Evolutionary conservation across 2,888 invertebrate species (phyloP), one percentile per base, ranked within the genome.

Genomic region (Sepiola atlantica): DNA sequence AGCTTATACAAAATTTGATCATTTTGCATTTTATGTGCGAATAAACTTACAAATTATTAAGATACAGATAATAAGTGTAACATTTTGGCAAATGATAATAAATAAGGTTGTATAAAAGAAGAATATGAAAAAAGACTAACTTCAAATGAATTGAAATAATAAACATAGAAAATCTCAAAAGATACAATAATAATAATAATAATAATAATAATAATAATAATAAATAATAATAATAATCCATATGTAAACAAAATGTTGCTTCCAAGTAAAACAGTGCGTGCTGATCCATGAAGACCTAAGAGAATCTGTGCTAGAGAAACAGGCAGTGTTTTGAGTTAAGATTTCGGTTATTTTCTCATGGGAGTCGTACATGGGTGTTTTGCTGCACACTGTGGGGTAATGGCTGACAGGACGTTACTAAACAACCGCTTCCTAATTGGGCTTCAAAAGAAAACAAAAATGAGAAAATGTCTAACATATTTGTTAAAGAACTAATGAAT

Each of bases 371-470:
- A 14, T 77, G 10, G 32, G 77, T 77, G 32, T 32, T n/a, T 77
- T n/a, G 77, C 32, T n/a, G 77, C 32, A 77, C 77, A 77, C n/a
- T 77, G 77, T 77, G 32, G 77, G 32, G 32, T 32, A 77, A 77
- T 32, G 77, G n/a, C 32, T 77, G 77, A 77, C 77, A 77, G 77
- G 77, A 77, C n/a, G 77, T 77, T 77, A 77, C 77, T 77, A 77
- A 77, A 77, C n/a, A 77, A 32, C 77, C 16, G n/a, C 32, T 77
- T 77, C 77, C 77, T 77, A 77, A 77, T 77, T 77, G 77, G 77
- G 77, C 32, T n/a, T 77, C 77, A 77, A 32, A 32, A 77, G 77
- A 32, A 32, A 77, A 77, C 16, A 77, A n/a, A 77, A 77, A 32
- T 77, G n/a, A 77, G 77, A 77, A 77, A n/a, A 77, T 77, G 21